A percentile compares a stretch with the other conserved stretches of the same genome.
phyloP scores from a whole-genome alignment of 2,797 vertebrate genomes.

The Mormyrops boulengeri region DNA sequence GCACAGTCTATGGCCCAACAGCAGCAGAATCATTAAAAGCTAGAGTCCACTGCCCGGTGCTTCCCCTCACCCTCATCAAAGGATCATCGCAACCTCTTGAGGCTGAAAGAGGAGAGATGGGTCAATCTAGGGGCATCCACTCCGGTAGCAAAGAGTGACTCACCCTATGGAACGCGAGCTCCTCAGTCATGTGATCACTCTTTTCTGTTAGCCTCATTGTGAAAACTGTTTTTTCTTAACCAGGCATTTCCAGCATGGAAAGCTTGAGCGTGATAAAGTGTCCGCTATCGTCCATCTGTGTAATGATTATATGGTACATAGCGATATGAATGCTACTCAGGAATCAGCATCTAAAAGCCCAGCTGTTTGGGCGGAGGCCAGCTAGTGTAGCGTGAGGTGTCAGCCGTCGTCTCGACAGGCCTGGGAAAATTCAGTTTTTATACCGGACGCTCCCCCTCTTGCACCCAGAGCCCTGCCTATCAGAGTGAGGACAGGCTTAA shows the following conservation, averaged over 20 bases:
- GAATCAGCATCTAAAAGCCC: neutral
- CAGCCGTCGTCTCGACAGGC: neutral
- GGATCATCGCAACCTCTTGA: neutral
- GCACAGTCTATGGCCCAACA: neutral
- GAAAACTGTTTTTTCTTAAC: neutral
- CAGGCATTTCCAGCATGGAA: neutral
- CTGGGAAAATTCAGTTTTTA: neutral
- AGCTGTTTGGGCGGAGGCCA: neutral
- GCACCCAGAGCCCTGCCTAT: neutral
- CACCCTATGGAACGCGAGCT: neutral
- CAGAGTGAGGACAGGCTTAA: neutral
- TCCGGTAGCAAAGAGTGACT: neutral
- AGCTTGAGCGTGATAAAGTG: neutral
- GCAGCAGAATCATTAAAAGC: neutral
- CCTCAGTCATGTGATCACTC: neutral
- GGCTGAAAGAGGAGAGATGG: neutral
- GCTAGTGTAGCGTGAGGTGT: neutral
- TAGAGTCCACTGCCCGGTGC: neutral
- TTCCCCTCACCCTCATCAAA: neutral
- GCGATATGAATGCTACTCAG: neutral
- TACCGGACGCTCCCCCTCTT: neutral
- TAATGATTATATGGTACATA: neutral
- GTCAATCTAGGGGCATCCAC: neutral
- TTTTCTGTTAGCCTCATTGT: neutral
- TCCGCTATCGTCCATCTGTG: neutral